Percentiles rank a stretch among this genome's conserved stretches.
Evolutionary conservation across 2,888 invertebrate genomes (phyloP).

Genomic region (Cepaea hortensis): DNA sequence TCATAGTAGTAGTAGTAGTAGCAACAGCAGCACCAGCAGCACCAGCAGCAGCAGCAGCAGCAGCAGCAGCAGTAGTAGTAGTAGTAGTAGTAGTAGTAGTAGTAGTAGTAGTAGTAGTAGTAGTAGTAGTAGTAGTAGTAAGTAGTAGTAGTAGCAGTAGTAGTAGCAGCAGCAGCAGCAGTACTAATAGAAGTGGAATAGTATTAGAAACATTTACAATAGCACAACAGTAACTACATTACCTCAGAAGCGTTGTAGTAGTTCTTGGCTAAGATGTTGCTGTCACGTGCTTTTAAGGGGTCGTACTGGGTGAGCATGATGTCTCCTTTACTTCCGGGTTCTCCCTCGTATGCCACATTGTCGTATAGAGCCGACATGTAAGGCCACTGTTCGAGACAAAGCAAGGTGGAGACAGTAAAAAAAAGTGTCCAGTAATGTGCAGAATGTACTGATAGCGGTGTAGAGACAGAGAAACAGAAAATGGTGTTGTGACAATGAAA

Average conservation of each 20-base stretch:
- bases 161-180: too few species aligned
- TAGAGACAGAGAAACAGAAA: background rate
- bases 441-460: background rate
- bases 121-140: too few species aligned
- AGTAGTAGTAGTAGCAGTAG: too few species aligned
- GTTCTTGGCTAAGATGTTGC: background rate
- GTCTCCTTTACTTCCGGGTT: constrained; percentile 2
- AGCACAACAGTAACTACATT: too few species aligned
- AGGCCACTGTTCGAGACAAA: constrained; percentile 30
- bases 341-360: constrained; percentile 27
- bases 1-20: too few species aligned
- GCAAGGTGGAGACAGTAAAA: background rate
- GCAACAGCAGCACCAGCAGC: too few species aligned
- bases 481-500: background rate
- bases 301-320: constrained; percentile 26
- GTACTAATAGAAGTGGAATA: too few species aligned
- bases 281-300: background rate
- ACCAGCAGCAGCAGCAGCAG: too few species aligned
- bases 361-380: constrained; percentile 31
- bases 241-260: constrained; percentile 9
- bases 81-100: too few species aligned
- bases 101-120: too few species aligned
- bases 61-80: too few species aligned
- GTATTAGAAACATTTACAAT: background rate
- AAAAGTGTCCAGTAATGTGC: background rate